Evolutionary conservation across 2,113 vertebrate genomes (phyloP).

Genomic region (Callorhinus ursinus): DNA sequence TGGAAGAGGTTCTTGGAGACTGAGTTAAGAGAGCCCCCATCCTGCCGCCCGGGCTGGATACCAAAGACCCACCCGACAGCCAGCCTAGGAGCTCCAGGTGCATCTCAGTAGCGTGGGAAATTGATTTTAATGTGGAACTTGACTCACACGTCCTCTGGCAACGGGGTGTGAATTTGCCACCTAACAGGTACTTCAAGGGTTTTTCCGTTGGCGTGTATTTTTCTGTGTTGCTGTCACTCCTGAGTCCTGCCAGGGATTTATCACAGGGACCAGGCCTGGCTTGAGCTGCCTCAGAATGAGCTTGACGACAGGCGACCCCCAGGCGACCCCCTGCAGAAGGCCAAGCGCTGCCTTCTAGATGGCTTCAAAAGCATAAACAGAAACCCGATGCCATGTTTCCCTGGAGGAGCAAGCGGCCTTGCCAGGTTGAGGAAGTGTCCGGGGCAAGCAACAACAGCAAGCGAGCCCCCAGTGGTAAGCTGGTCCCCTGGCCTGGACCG

Average conservation of each 20-base stretch:
- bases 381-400: not conserved
- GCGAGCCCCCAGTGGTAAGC: fast-evolving
- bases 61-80: not conserved
- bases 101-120: not conserved
- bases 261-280: not conserved
- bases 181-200: not conserved
- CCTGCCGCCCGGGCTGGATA: not conserved
- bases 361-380: not conserved
- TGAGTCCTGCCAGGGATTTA: not conserved
- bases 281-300: not conserved
- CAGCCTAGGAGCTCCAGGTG: not conserved
- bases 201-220: not conserved
- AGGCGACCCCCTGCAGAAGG: not conserved
- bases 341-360: not conserved
- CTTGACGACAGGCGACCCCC: not conserved
- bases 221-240: not conserved
- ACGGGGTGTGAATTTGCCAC: not conserved
- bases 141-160: not conserved
- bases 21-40: not conserved
- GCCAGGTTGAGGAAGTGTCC: not conserved
- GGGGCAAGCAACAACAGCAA: fast-evolving
- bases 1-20: not conserved
- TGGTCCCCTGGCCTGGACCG: not conserved
- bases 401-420: not conserved
- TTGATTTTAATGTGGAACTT: not conserved